Conservation (phyloP, 2,888 invertebrate species). For the Aleiodes leptofemur region DNA sequence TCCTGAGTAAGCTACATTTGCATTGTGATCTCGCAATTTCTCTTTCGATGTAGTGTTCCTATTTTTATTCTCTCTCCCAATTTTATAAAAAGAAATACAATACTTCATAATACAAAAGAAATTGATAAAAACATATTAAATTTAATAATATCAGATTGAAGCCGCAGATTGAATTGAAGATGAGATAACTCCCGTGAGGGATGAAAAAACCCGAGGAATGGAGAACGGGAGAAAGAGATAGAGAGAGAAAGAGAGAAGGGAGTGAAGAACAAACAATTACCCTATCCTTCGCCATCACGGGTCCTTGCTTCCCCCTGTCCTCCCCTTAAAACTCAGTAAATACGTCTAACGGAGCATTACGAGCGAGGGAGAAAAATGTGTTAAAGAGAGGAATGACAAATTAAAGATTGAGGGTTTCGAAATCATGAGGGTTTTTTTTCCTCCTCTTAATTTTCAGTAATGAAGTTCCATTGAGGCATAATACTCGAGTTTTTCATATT, state of each 20-base stretch:
- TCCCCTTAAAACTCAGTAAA: slow-evolving; percentile 5
- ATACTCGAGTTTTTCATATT: too few relatives aligned
- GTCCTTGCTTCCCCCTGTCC: slow-evolving; percentile 6
- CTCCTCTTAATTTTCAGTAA: slow-evolving; percentile 48
- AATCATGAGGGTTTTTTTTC: slow-evolving; percentile 33
- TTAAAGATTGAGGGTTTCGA: slow-evolving; percentile 15
- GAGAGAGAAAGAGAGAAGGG: slow-evolving; percentile 39
- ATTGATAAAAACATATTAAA: slow-evolving; percentile 8
- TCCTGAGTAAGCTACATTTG: too few relatives aligned
- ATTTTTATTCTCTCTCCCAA: too few relatives aligned
- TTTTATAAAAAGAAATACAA: background rate
- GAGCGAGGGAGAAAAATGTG: slow-evolving; percentile 13
- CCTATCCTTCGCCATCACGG: slow-evolving; percentile 48
- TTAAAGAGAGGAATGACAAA: slow-evolving; percentile 32
- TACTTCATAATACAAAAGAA: background rate
- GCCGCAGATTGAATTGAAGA: slow-evolving; percentile 11
- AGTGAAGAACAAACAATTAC: slow-evolving; percentile 52
- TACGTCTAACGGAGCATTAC: slow-evolving; percentile 31
- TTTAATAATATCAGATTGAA: slow-evolving; percentile 7
- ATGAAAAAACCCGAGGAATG: background rate
- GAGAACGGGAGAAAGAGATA: slow-evolving; percentile 42
- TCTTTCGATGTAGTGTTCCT: too few relatives aligned
- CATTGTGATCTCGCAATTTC: background rate
- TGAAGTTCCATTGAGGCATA: too few relatives aligned
- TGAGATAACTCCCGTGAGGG: slow-evolving; percentile 38